Evolutionary conservation across 2,888 invertebrate genomes (phyloP).

Genomic region (Dryobotodes eremita): DNA sequence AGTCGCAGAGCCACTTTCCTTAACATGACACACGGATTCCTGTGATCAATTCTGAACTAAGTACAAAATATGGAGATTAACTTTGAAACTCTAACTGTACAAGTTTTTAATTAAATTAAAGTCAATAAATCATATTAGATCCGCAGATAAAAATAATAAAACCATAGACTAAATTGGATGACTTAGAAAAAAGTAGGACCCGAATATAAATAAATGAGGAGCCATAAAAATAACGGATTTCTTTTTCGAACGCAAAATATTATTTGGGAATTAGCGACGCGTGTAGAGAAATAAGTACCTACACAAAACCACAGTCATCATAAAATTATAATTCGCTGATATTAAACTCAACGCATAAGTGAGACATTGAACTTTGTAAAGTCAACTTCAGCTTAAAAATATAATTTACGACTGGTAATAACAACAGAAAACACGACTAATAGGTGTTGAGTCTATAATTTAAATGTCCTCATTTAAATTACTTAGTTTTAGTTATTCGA

Average conservation of each 20-base stretch:
- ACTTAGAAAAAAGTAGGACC: conserved; percentile 41
- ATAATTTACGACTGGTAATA: conserved; percentile 42
- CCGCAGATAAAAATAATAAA: conserved; percentile 40
- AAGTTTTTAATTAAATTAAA: conserved; percentile 45
- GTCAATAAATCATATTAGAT: conserved; percentile 41
- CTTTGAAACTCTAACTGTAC: conserved; percentile 29
- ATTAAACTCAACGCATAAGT: conserved; percentile 15
- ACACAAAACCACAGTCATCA: conserved; percentile 29
- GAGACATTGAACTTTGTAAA: conserved; percentile 59
- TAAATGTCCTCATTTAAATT: conserved; percentile 36
- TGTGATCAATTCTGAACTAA: conserved; percentile 34
- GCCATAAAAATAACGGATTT: conserved; percentile 60
- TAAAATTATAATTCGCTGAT: conserved; percentile 29
- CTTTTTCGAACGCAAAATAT: conserved; percentile 37
- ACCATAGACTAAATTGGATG: conserved; percentile 44
- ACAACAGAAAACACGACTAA: conserved; percentile 35
- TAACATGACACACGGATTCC: conserved; percentile 58
- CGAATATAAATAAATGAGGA: conserved; percentile 41
- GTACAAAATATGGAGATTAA: conserved; percentile 40
- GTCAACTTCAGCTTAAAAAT: conserved; percentile 31
- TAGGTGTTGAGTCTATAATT: conserved; percentile 32
- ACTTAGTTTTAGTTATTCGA: conserved; percentile 11
- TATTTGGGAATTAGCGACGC: conserved; percentile 32
- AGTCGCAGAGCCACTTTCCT: conserved; percentile 68
- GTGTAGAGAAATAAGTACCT: conserved; percentile 33